phyloP scores from a whole-genome alignment of 2,888 invertebrate species.

The Mythimna pallens region DNA sequence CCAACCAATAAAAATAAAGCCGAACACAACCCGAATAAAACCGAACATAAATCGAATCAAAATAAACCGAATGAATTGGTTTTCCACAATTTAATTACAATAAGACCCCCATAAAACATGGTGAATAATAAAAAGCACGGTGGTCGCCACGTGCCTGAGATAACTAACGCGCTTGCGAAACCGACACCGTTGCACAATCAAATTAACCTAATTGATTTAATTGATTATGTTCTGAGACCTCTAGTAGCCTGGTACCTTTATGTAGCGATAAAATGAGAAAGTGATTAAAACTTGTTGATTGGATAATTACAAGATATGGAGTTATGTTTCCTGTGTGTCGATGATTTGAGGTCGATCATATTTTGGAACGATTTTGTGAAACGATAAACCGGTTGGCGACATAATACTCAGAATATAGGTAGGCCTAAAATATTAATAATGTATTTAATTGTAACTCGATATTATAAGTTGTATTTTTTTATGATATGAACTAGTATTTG shows the following conservation, averaged over 20 bases:
- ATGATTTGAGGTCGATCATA: background rate
- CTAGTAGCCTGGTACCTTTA: conserved; percentile 31
- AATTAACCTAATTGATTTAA: conserved; percentile 60
- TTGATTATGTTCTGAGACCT: conserved; percentile 45
- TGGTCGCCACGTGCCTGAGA: conserved; percentile 52
- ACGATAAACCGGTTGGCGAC: background rate
- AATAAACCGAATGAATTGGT: conserved; percentile 41
- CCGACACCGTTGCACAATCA: conserved; percentile 42
- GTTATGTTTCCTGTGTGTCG: background rate
- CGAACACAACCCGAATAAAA: conserved; percentile 18
- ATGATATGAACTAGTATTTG: too few species aligned
- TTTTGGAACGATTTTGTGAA: background rate
- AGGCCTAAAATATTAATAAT: too few species aligned
- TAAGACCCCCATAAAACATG: conserved; percentile 52
- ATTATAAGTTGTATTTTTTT: too few species aligned
- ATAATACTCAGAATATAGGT: background rate
- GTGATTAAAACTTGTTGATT: conserved; percentile 47
- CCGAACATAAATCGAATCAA: conserved; percentile 44
- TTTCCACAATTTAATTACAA: conserved; percentile 47
- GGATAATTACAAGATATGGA: conserved; percentile 19
- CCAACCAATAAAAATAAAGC: conserved; percentile 28
- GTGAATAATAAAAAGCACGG: conserved; percentile 45
- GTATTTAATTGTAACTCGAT: too few species aligned
- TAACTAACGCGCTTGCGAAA: conserved; percentile 27
- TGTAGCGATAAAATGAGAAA: conserved; percentile 40